Evolutionary conservation across 2,888 invertebrate species (phyloP), one percentile per base, ranked within the genome.

Genomic region (Podotricha telesiphe): DNA sequence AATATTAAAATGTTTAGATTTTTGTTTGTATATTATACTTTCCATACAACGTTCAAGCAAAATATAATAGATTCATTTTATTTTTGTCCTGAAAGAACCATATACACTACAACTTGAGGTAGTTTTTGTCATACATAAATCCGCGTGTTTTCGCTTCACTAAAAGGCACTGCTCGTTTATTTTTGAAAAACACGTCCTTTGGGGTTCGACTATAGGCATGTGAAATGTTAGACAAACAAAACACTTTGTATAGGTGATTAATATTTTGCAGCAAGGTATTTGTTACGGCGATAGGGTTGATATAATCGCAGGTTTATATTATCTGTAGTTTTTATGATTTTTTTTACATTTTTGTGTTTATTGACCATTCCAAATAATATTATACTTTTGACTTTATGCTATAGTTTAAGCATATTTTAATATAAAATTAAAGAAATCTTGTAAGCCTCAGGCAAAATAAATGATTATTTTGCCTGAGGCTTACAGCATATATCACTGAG

Each of bases 101-200:
- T 17, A 13, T 17, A 53, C 19, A 28, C 56, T 53, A 51, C 42
- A 63, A 17, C 5, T 63, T 63, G 22, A 11, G 37, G 62, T 68
- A 53, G 48, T 42, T 62, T 50, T 42, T 45, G 59, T 51, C 50
- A 28, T 61, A 68, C 65, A 71, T 71, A 71, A 68, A 73, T 71
- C 69, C 68, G 61, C 66, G 47, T 64, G 66, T 73, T 71, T 70
- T 66, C 65, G 61, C 65, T 50, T 63, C 61, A 71, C 73, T 73
- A 70, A 74, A 73, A 74, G 63, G 71, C 68, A 67, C 66, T 73
- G 72, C 66, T 74, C 53, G 66, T 67, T 73, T 69, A 66, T 68
- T 68, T 68, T 62, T 67, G 73, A 66, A 67, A 70, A 73, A 65
- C 66, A 51, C 67, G 58, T 74, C 74, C 74, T 73, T 48, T 58